phyloP scores from a whole-genome alignment of 2,797 vertebrate genomes.

The Micromesistius poutassou region DNA sequence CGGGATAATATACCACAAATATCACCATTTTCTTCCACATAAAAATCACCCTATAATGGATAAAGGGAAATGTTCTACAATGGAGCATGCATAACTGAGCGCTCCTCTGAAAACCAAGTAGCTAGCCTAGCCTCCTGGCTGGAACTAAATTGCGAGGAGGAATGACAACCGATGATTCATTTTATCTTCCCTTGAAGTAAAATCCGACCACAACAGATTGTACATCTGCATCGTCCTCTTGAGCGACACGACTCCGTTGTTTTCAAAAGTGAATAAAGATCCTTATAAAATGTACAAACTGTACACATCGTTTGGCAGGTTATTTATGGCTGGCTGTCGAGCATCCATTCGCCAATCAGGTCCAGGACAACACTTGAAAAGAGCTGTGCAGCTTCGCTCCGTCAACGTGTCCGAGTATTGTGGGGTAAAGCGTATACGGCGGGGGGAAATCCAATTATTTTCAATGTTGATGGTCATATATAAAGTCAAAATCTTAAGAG shows the following conservation, averaged over 20 bases:
- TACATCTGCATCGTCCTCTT: conserved; percentile 63
- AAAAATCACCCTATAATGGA: conserved; percentile 48
- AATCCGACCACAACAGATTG: conserved; percentile 74
- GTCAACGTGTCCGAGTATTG: conserved; percentile 63
- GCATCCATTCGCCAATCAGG: conserved; percentile 76
- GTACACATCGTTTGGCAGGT: conserved; percentile 54
- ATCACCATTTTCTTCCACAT: conserved; percentile 86
- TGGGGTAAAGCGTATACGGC: conserved; percentile 56
- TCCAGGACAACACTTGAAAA: conserved; percentile 71
- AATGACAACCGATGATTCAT: conserved; percentile 74
- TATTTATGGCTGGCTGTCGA: conserved; percentile 66
- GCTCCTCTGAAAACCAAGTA: conserved; percentile 49
- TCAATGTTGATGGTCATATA: neutral
- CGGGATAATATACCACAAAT: conserved; percentile 84
- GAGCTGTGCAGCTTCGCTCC: conserved; percentile 62
- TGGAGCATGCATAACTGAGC: conserved; percentile 59
- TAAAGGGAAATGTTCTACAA: conserved; percentile 39
- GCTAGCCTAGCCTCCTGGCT: conserved; percentile 61
- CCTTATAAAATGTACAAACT: conserved; percentile 45
- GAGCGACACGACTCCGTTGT: conserved; percentile 43
- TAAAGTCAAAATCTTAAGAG: conserved; percentile 17
- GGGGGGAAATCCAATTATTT: conserved; percentile 6
- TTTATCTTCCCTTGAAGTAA: conserved; percentile 76
- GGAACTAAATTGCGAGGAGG: conserved; percentile 65
- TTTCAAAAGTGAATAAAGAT: conserved; percentile 44